Evolutionary conservation across 2,797 vertebrate species (phyloP), one percentile per base, ranked within the genome.

Genomic region (Pristis pectinata): DNA sequence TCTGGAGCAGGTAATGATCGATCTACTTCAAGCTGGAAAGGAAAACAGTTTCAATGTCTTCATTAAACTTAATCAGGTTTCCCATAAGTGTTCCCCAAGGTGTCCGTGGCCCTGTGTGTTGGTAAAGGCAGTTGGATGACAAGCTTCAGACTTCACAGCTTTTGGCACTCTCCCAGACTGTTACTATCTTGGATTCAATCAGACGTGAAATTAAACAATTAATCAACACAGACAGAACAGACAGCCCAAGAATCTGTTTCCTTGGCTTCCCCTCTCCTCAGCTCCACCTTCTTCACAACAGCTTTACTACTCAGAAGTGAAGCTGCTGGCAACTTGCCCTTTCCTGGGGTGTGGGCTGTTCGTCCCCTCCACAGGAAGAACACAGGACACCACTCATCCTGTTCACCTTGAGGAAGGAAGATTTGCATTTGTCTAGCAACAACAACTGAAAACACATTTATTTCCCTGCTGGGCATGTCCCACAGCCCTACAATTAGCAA

Each of bases 161-260:
- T 53, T 83, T 83, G 80, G 53, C 53, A 34, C n/a, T 27, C 22
- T 83, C 82, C n/a, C 82, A 85, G 44, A 85, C 17, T 5, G 34
- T 49, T 83, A 49, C 30, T 87, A 56, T 59, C 53, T 34, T n/a
- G 83, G 83, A 87, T n/a, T 34, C 83, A 87, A 34, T 87, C 83
- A 61, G 83, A 27, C 53, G 15, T 87, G 83, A 56, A 87, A 59
- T 87, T 87, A 59, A 87, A n/a, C 53, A 59, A 87, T 87, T 87
- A 61, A 87, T 87, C 83, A 87, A 59, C 53, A 13, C 27, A 59
- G 83, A 17, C 83, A 30, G 30, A 59, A 3, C 53, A n/a, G 83
- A 56, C 83, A 61, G 0, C 11, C 49, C 27, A 59, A 59, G 83
- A 61, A 87, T 87, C 53, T 59, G 49, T 87, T n/a, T 59, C 53